Evolutionary conservation across 2,797 vertebrate genomes (phyloP).

Genomic region (Phrynocephalus vlangalii): DNA sequence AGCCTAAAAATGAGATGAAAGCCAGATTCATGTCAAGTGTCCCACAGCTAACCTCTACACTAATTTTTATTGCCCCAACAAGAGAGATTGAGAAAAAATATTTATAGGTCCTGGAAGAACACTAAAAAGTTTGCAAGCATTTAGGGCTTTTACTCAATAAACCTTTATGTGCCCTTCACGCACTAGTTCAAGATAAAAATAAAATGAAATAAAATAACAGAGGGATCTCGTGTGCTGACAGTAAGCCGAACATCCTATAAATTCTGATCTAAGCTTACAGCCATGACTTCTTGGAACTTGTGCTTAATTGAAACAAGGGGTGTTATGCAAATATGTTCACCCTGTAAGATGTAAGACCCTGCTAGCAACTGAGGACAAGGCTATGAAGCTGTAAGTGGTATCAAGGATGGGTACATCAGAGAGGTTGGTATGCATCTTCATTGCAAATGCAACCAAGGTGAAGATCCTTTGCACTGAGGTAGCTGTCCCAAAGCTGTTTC

Average conservation of each 20-base stretch:
- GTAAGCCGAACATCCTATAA: slow-evolving; percentile 68
- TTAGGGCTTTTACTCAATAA: slow-evolving; percentile 79
- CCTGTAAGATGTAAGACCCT: neutral
- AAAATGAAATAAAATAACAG: slow-evolving; percentile 50
- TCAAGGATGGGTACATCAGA: neutral
- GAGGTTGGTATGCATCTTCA: too few species aligned
- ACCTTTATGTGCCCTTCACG: slow-evolving; percentile 75
- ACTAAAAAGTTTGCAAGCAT: slow-evolving; percentile 79
- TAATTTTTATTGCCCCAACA: slow-evolving; percentile 77
- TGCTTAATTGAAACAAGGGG: neutral
- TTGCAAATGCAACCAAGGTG: neutral
- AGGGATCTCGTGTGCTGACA: slow-evolving; percentile 59
- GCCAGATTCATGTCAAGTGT: slow-evolving; percentile 63
- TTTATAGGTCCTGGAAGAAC: slow-evolving; percentile 78
- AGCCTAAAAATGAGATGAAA: slow-evolving; percentile 59
- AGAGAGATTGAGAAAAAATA: slow-evolving; percentile 75
- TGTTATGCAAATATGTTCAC: neutral
- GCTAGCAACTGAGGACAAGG: neutral
- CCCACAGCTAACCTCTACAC: slow-evolving; percentile 73
- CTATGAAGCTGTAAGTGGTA: neutral
- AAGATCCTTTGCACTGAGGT: neutral
- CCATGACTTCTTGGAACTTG: neutral
- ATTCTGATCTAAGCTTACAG: slow-evolving; percentile 47
- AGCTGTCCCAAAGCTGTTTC: neutral
- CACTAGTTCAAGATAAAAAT: slow-evolving; percentile 67